A percentile compares a stretch with the other conserved stretches of the same genome.
These are phyloP conservation scores for Ciona savignyi DNA, from an alignment of 23 tunicate species.

Conservation along the genomic window DNA sequence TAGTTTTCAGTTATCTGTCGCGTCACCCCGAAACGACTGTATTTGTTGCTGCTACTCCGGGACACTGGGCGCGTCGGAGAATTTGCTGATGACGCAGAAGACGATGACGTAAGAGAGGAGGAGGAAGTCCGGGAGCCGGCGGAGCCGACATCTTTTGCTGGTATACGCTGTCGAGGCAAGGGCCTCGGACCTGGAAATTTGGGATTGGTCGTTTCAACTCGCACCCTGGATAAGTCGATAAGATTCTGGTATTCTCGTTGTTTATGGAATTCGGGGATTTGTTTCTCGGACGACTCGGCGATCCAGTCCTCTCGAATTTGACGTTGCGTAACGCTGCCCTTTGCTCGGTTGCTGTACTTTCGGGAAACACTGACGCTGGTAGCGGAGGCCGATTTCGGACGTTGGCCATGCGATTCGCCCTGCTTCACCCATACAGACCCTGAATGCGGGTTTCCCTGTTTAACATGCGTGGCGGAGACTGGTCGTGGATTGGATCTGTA, in stretches of 20 bases:
- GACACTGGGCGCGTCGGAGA: background rate
- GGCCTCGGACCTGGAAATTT: background rate
- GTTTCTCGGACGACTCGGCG: background rate
- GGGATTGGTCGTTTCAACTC: background rate
- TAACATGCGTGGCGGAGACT: background rate
- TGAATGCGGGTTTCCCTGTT: background rate
- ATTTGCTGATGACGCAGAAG: background rate
- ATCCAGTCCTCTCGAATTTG: background rate
- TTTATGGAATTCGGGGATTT: conserved; percentile 30
- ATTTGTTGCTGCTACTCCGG: background rate
- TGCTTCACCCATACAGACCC: background rate
- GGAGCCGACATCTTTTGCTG: background rate
- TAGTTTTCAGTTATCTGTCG: background rate
- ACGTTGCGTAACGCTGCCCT: background rate
- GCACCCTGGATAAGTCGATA: conserved; percentile 26
- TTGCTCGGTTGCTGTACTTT: conserved; percentile 5
- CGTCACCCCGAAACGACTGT: background rate
- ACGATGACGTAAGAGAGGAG: background rate
- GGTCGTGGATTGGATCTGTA: background rate
- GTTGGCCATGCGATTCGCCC: conserved; percentile 3
- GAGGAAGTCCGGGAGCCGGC: background rate
- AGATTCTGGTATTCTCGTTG: conserved; percentile 57
- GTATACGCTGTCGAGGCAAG: background rate
- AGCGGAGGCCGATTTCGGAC: background rate
- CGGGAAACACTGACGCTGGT: background rate